These are phyloP conservation scores for Trachemys scripta DNA, from an alignment of 2,113 vertebrate species.

Conservation along the genomic window DNA sequence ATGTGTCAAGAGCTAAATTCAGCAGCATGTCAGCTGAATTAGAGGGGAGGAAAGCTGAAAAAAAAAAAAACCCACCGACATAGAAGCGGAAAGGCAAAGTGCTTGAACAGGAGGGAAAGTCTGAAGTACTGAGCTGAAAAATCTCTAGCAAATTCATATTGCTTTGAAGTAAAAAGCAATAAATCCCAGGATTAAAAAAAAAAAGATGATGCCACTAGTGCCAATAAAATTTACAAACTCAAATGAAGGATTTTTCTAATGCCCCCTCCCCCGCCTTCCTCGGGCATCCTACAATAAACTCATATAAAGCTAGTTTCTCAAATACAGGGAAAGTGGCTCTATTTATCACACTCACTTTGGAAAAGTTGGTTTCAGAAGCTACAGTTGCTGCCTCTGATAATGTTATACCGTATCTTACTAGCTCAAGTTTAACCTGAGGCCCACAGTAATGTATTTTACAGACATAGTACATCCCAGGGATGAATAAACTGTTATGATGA, in stretches of 20 bases:
- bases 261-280: neutral
- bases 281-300: constrained; percentile 61
- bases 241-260: constrained; percentile 57
- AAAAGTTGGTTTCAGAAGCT: constrained; percentile 46
- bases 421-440: constrained; percentile 49
- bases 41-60: neutral
- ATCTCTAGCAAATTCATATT: constrained; percentile 21
- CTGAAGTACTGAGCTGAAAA: constrained; percentile 18
- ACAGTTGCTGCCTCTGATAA: constrained; percentile 47
- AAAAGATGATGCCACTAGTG: constrained; percentile 28
- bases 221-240: constrained; percentile 70
- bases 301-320: constrained; percentile 57
- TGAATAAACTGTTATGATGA: constrained; percentile 5
- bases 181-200: constrained; percentile 32
- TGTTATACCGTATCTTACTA: constrained; percentile 35
- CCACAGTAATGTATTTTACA: constrained; percentile 48
- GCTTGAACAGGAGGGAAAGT: neutral
- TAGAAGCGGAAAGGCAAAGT: neutral
- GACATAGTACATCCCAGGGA: constrained; percentile 33
- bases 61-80: neutral
- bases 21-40: neutral
- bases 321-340: constrained; percentile 45
- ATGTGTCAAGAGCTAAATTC: neutral
- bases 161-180: constrained; percentile 63
- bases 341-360: constrained; percentile 47